These are phyloP conservation scores for Oligia fasciuncula DNA, from an alignment of 2,888 invertebrate species.

Conservation along the genomic window DNA sequence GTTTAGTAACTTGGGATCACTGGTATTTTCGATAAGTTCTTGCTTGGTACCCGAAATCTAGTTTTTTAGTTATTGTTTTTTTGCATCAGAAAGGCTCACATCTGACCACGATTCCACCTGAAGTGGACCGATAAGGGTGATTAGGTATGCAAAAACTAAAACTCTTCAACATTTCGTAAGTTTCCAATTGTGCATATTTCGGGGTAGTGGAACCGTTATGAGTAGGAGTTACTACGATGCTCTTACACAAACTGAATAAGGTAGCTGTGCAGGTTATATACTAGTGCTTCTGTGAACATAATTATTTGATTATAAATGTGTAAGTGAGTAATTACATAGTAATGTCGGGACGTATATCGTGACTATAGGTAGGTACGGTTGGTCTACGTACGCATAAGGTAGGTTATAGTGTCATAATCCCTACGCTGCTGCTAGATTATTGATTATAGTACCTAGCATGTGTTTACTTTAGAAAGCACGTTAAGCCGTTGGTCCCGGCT, in stretches of 20 bases:
- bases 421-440: neutral
- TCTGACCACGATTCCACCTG: neutral
- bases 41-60: neutral
- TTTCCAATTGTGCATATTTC: neutral
- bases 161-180: too few species aligned
- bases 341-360: conserved; percentile 2
- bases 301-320: conserved; percentile 5
- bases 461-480: too few species aligned
- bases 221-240: neutral
- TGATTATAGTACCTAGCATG: neutral
- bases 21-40: neutral
- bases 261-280: too few species aligned
- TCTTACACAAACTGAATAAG: neutral
- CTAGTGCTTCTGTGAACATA: neutral
- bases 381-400: neutral
- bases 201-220: neutral
- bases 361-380: neutral
- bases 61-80: neutral
- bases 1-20: too few species aligned
- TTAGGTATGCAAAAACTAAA: neutral
- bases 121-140: neutral
- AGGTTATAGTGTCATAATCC: conserved; percentile 17
- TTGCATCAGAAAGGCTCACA: neutral
- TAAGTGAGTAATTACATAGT: neutral
- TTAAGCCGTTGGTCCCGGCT: too few species aligned